These are phyloP conservation scores for Dryadula phaetusa DNA, from an alignment of 2,888 invertebrate genomes.

Conservation along the genomic window DNA sequence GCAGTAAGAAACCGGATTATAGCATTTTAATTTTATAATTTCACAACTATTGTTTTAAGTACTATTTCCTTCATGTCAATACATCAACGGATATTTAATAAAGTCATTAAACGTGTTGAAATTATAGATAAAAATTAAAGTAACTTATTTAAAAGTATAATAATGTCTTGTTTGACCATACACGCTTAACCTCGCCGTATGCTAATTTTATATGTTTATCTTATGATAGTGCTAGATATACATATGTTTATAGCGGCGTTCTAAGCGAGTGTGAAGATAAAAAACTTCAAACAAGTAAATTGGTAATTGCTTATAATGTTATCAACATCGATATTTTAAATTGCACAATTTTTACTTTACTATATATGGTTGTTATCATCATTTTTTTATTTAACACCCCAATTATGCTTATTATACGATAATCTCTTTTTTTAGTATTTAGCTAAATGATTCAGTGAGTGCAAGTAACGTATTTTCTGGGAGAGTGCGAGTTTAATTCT, in stretches of 20 bases:
- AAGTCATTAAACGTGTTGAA: constrained; percentile 29
- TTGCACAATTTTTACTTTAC: constrained; percentile 53
- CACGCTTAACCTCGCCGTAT: constrained; percentile 28
- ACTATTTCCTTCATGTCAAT: not conserved
- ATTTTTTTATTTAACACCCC: not conserved
- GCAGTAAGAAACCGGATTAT: not conserved
- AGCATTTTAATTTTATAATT: not conserved
- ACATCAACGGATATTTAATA: constrained; percentile 15
- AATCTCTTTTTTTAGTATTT: constrained; percentile 27
- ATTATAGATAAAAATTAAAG: constrained; percentile 27
- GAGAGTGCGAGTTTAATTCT: too few species aligned
- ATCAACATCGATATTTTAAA: constrained; percentile 43
- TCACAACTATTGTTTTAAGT: not conserved
- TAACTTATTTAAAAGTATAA: constrained; percentile 32
- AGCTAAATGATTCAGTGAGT: too few species aligned
- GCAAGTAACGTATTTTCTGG: too few species aligned
- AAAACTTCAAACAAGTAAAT: constrained; percentile 26
- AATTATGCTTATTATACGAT: not conserved
- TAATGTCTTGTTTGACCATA: constrained; percentile 28
- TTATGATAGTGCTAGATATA: constrained; percentile 26
- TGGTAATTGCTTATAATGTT: constrained; percentile 32
- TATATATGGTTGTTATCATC: constrained; percentile 22
- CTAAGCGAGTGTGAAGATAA: constrained; percentile 27
- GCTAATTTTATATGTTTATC: constrained; percentile 31
- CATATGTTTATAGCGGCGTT: constrained; percentile 28